A percentile compares a stretch with the other conserved stretches of the same genome.
Evolutionary conservation across 2,113 vertebrate genomes (phyloP).

Genomic region (Nothocercus nigrocapillus): DNA sequence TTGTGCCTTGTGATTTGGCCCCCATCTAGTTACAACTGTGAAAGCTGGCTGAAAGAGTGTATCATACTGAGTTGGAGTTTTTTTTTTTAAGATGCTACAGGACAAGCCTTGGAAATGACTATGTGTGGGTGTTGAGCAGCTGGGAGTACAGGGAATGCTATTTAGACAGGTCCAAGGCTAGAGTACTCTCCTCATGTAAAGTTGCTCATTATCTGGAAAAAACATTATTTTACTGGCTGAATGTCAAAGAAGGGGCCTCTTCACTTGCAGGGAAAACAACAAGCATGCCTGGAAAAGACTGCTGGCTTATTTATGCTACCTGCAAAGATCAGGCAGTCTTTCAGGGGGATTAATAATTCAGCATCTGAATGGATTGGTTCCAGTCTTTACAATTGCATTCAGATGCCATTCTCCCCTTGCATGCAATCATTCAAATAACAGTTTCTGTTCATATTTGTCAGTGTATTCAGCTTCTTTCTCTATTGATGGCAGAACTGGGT

Average conservation of each 20-base stretch:
- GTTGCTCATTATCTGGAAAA: slow-evolving; percentile 60
- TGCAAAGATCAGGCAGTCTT: slow-evolving; percentile 22
- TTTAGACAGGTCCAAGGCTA: slow-evolving; percentile 44
- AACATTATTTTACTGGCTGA: slow-evolving; percentile 57
- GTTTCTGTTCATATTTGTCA: background rate
- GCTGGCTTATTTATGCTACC: slow-evolving; percentile 41
- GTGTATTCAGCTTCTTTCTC: background rate
- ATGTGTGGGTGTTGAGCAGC: slow-evolving; percentile 41
- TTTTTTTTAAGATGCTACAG: background rate
- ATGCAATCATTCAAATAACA: background rate
- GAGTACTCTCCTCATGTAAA: slow-evolving; percentile 55
- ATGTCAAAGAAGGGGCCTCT: slow-evolving; percentile 65
- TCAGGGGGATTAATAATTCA: background rate
- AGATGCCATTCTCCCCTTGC: background rate
- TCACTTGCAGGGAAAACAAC: slow-evolving; percentile 34
- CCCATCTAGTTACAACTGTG: slow-evolving; percentile 8
- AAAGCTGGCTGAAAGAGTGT: slow-evolving; percentile 12
- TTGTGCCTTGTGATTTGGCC: slow-evolving; percentile 42
- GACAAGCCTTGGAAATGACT: slow-evolving; percentile 44
- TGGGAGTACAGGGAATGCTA: slow-evolving; percentile 43
- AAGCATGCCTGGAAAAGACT: background rate
- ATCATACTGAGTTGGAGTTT: background rate
- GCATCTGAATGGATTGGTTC: background rate
- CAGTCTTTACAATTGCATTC: background rate
- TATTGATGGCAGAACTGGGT: background rate